A percentile compares a stretch with the other conserved stretches of the same genome.
Conservation (phyloP, 2,113 vertebrate genomes). For the Amia ocellicauda region DNA sequence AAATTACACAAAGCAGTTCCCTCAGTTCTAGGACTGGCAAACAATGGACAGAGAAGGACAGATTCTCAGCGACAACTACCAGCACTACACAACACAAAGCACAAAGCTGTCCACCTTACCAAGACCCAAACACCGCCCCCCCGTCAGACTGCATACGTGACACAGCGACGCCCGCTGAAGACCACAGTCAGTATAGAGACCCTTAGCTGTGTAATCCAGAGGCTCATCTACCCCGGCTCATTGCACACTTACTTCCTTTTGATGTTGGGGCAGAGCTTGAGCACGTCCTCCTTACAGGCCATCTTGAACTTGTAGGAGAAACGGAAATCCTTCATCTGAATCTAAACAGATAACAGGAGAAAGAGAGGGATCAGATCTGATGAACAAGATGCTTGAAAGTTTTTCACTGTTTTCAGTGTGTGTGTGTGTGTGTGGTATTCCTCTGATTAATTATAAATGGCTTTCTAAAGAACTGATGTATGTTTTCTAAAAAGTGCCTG, state of each 20-base stretch:
- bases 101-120: neutral
- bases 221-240: neutral
- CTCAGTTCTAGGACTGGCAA: no score
- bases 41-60: no score
- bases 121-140: neutral
- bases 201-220: neutral
- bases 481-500: no score
- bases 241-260: conserved; percentile 86
- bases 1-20: no score
- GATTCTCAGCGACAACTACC: no score
- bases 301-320: conserved; percentile 98
- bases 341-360: conserved; percentile 55
- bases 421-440: no score
- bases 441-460: no score
- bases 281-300: conserved; percentile 95
- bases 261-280: conserved; percentile 94
- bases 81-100: no score
- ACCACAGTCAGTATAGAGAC: neutral
- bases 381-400: neutral
- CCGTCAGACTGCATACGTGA: neutral
- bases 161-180: neutral
- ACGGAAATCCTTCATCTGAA: conserved; percentile 97
- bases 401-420: no score
- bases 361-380: neutral
- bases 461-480: no score